Conservation (phyloP, 2,797 vertebrate species). For the Ciconia nigra region DNA sequence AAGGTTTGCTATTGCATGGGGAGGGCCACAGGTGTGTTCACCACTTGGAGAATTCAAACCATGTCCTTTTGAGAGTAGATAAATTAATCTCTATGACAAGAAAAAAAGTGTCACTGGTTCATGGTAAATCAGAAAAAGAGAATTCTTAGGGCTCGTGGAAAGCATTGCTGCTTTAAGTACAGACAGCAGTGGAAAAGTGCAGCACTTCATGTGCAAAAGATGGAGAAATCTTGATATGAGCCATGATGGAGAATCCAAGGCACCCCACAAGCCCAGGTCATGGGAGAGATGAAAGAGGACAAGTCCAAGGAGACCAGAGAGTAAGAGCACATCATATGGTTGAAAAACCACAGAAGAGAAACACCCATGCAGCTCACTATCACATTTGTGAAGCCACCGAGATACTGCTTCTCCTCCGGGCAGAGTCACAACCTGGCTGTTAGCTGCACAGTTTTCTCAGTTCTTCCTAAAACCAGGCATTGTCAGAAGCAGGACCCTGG, state of each 20-base stretch:
- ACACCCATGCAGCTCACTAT: neutral
- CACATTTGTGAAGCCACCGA: neutral
- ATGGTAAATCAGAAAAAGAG: neutral
- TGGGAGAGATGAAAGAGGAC: neutral
- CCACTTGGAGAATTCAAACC: neutral
- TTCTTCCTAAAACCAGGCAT: neutral
- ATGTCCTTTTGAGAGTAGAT: neutral
- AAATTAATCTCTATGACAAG: neutral
- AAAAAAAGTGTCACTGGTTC: neutral
- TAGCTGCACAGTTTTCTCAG: neutral
- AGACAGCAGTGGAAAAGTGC: fast-evolving
- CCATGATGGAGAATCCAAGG: neutral
- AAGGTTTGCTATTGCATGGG: neutral
- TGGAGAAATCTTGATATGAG: neutral
- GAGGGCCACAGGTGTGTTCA: neutral
- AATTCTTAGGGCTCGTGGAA: fast-evolving
- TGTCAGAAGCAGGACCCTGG: neutral
- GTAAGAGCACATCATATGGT: neutral
- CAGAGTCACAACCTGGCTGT: neutral
- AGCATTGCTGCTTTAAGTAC: neutral
- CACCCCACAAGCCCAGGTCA: fast-evolving
- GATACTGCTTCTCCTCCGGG: fast-evolving
- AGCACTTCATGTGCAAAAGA: neutral
- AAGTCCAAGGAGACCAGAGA: neutral
- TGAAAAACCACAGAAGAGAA: neutral